phyloP scores from a whole-genome alignment of 2,113 vertebrate genomes.

The Plecotus auritus region DNA sequence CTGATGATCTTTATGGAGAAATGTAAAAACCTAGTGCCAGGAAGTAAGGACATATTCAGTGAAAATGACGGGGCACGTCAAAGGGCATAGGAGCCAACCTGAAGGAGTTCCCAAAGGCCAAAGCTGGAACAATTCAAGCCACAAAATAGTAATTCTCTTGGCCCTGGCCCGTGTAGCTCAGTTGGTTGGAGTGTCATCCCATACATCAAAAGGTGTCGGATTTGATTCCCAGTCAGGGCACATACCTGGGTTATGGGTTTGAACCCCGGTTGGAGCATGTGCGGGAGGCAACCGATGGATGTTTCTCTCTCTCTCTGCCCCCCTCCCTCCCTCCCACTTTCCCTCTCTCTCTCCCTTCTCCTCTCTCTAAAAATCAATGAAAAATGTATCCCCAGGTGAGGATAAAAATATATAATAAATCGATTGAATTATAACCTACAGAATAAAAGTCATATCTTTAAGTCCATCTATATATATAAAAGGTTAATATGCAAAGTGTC shows the following conservation, averaged over 20 bases:
- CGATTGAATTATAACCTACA: background rate
- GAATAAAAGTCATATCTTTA: background rate
- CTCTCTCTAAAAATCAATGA: background rate
- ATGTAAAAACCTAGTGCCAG: background rate
- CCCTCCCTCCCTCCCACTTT: too few species aligned
- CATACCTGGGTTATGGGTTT: too few species aligned
- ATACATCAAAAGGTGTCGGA: background rate
- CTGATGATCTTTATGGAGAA: conserved; percentile 36
- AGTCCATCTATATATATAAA: background rate
- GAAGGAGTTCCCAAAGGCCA: background rate
- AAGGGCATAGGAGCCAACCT: background rate
- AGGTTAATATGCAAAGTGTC: too few species aligned
- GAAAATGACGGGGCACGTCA: background rate
- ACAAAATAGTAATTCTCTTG: background rate
- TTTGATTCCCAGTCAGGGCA: background rate
- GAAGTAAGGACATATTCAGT: background rate
- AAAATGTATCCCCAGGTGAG: background rate
- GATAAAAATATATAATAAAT: background rate
- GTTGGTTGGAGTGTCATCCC: too few species aligned
- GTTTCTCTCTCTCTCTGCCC: too few species aligned
- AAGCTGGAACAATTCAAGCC: background rate
- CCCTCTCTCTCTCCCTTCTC: too few species aligned
- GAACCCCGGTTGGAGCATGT: background rate
- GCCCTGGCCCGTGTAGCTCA: background rate
- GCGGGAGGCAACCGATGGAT: background rate